These are phyloP conservation scores for Caenorhabditis becei DNA, from an alignment of 2,888 invertebrate genomes.

Conservation along the genomic window DNA sequence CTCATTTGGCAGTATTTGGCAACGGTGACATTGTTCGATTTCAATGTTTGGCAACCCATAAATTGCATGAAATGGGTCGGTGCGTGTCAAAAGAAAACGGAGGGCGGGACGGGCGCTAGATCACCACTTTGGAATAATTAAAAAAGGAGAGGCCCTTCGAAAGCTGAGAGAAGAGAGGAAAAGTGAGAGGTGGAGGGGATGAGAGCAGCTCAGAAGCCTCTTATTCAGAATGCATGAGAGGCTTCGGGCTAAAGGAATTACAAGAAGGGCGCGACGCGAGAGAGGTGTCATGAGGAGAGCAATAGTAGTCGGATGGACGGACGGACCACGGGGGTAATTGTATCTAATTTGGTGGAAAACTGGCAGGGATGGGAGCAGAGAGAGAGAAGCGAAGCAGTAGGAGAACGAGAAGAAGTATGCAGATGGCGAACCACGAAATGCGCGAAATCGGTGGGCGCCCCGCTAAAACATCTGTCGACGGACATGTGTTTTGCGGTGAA, in stretches of 20 bases:
- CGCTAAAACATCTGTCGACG: conserved; percentile 51
- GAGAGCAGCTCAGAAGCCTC: conserved; percentile 32
- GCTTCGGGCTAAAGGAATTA: conserved; percentile 50
- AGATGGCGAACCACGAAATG: conserved; percentile 34
- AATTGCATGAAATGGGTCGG: conserved; percentile 19
- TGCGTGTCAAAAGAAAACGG: conserved; percentile 25
- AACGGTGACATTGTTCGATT: conserved; percentile 26
- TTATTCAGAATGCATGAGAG: conserved; percentile 62
- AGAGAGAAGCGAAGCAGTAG: conserved; percentile 10
- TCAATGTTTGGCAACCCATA: conserved; percentile 36
- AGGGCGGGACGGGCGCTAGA: conserved; percentile 9
- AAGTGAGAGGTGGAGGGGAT: no score
- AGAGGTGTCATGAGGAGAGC: conserved; percentile 27
- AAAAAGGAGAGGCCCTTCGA: conserved; percentile 24
- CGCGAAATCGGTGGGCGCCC: conserved; percentile 30
- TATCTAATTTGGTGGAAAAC: conserved; percentile 51
- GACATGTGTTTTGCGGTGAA: conserved; percentile 44
- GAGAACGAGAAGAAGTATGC: conserved; percentile 18
- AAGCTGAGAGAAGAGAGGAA: conserved; percentile 11
- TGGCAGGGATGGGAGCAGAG: conserved; percentile 15
- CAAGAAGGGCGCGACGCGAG: conserved; percentile 6
- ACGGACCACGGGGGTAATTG: conserved; percentile 37
- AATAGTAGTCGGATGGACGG: neutral
- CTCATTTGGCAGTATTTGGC: conserved; percentile 20
- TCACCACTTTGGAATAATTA: conserved; percentile 58